Evolutionary conservation across 2,888 invertebrate species (phyloP).

Genomic region (Synergus laeviventris): DNA sequence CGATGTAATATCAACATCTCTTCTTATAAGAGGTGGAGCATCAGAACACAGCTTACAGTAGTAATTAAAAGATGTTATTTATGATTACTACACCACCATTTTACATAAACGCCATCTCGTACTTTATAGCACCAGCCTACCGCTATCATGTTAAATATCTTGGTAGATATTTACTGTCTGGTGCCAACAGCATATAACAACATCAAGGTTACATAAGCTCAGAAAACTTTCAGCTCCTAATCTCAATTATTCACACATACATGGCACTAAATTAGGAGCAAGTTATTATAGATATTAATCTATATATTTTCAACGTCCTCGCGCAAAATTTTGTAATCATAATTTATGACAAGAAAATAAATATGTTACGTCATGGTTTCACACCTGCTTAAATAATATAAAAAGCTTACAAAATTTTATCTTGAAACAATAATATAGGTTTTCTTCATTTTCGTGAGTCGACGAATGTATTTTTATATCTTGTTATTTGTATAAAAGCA

Average conservation of each 20-base stretch:
- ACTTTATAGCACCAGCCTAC: conserved; percentile 50
- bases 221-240: not conserved
- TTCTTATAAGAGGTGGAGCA: not conserved
- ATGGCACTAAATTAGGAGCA: not conserved
- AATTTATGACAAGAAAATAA: not conserved
- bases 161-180: conserved; percentile 60
- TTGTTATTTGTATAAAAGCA: not conserved
- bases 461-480: too few relatives aligned
- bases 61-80: conserved; percentile 54
- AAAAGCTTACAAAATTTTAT: not conserved
- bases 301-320: not conserved
- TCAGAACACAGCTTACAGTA: conserved; percentile 43
- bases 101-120: conserved; percentile 30
- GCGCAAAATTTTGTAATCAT: not conserved
- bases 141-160: conserved; percentile 57
- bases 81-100: conserved; percentile 41
- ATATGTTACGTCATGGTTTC: not conserved
- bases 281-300: not conserved
- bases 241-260: not conserved
- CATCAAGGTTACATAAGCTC: not conserved
- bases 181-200: conserved; percentile 50
- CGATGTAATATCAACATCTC: too few relatives aligned
- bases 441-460: not conserved
- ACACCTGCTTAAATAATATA: not conserved
- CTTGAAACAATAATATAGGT: not conserved